Base-by-base conservation (phyloP, 2,797 vertebrate genomes). In the Sebastes variabilis region DNA sequence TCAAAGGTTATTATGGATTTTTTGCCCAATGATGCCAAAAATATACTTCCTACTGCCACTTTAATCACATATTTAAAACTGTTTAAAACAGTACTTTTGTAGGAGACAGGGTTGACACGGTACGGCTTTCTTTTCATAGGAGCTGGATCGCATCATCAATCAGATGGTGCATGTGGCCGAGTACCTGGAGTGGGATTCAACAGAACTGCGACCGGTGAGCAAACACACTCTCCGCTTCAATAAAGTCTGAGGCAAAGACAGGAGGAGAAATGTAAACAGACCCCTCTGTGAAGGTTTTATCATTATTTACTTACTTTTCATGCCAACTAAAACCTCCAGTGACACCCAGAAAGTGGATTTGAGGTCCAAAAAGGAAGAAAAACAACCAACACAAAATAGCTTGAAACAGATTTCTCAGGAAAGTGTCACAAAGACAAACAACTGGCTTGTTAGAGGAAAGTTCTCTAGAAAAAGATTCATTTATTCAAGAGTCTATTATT, bases 111-210 rank as follows among this genome's bases (percentile, higher is more conserved):
- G 42, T 46, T 46, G 16, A 22, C 20, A n/a, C 25, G 2, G 7
- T 42, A 1, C n/a, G 12, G 30, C 25, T 46, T 6, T 54, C 0
- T 4, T 36, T 69, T 16, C 24, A 14, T 11, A 99, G 98, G 98
- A 98, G 90, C 93, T 98, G 89, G 97, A 99, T 85, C 96, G 96
- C 5, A 99, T 99, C 87, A 97, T 99, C 89, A 98, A 94, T 90
- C 98, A 99, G 93, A 99, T 99, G 97, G 97, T 99, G 52, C 98
- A 99, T 0, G 96, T 99, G 24, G 98, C 98, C 0, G 97, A 97
- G 90, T 99, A 98, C 89, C 95, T 99, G 92, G 97, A 99, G 88
- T 99, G 98, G 98, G 98, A 99, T 59, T 97, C 97, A 20, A 98
- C 95, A 0, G 98, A 99, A 82, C 96, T 99, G 59, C 94, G 93